Percentiles rank a stretch among this genome's conserved stretches.
Evolutionary conservation across 2,797 vertebrate genomes (phyloP).

Genomic region (Anabacerthia variegaticeps): DNA sequence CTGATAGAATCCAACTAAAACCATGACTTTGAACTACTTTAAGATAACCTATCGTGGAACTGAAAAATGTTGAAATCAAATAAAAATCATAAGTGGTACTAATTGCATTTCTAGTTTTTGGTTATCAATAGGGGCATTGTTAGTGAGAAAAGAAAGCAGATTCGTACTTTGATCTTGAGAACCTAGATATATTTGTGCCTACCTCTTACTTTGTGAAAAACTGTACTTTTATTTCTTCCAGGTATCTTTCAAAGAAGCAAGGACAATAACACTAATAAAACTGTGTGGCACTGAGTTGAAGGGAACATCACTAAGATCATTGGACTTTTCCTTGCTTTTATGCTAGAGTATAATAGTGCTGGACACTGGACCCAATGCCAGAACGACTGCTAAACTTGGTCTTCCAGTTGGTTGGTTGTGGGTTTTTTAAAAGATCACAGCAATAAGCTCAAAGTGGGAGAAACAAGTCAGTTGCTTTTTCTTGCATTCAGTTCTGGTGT

Average conservation of each 20-base stretch:
- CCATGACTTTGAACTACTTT: neutral
- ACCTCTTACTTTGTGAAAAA: neutral
- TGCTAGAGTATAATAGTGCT: conserved; percentile 78
- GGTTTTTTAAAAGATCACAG: conserved; percentile 71
- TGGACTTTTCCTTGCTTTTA: conserved; percentile 73
- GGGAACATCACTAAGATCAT: conserved; percentile 68
- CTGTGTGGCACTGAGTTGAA: conserved; percentile 58
- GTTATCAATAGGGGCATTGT: neutral
- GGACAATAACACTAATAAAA: conserved; percentile 81
- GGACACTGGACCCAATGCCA: conserved; percentile 77
- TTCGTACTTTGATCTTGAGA: neutral
- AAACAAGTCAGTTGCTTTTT: conserved; percentile 52
- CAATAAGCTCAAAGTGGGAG: conserved; percentile 73
- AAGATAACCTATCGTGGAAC: neutral
- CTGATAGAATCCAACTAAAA: neutral
- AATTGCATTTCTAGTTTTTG: neutral
- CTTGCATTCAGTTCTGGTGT: conserved; percentile 63
- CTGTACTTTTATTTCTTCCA: conserved; percentile 71
- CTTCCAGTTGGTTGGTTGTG: conserved; percentile 77
- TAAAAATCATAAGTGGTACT: neutral
- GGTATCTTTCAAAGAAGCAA: conserved; percentile 96
- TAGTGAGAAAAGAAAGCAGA: neutral
- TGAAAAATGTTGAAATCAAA: neutral
- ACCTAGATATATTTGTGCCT: neutral
- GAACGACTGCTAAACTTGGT: conserved; percentile 77